phyloP scores from a whole-genome alignment of 2,888 invertebrate genomes.

The Meandrusa payeni region DNA sequence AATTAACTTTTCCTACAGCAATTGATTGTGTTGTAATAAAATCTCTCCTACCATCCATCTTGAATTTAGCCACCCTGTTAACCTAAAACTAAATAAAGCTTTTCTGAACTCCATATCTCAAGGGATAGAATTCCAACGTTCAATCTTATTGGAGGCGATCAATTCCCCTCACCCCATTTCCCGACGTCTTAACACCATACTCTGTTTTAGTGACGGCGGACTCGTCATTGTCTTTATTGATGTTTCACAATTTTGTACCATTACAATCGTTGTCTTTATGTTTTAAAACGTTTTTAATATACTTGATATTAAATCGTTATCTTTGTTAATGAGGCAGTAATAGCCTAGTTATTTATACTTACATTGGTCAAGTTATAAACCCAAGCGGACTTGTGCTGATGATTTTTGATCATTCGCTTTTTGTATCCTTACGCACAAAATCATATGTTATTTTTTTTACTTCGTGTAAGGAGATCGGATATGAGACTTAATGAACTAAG shows the following conservation, averaged over 20 bases:
- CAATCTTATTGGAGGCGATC: constrained; percentile 43
- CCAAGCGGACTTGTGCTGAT: too few relatives aligned
- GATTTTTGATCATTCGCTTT: too few relatives aligned
- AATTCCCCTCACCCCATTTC: constrained; percentile 57
- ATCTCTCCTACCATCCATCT: constrained; percentile 60
- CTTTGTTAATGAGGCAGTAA: too few relatives aligned
- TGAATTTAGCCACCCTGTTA: constrained; percentile 58
- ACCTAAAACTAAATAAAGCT: constrained; percentile 46
- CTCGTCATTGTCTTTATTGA: constrained; percentile 35
- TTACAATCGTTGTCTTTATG: neutral
- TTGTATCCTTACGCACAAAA: too few relatives aligned
- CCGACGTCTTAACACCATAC: constrained; percentile 52
- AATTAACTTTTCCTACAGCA: too few relatives aligned
- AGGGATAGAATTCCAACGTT: constrained; percentile 59
- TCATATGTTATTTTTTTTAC: too few relatives aligned
- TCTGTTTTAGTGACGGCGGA: constrained; percentile 56
- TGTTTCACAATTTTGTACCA: constrained; percentile 1
- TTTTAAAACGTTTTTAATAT: too few relatives aligned
- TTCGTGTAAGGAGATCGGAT: too few relatives aligned
- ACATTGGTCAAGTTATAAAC: too few relatives aligned
- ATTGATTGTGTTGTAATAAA: constrained; percentile 27
- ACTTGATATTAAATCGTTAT: too few relatives aligned
- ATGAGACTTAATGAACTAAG: too few relatives aligned
- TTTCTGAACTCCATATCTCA: constrained; percentile 45
- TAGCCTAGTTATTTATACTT: too few relatives aligned